Percentiles rank a stretch among this genome's conserved stretches.
phyloP scores from a whole-genome alignment of 2,797 vertebrate species.

The Thunnus albacares region DNA sequence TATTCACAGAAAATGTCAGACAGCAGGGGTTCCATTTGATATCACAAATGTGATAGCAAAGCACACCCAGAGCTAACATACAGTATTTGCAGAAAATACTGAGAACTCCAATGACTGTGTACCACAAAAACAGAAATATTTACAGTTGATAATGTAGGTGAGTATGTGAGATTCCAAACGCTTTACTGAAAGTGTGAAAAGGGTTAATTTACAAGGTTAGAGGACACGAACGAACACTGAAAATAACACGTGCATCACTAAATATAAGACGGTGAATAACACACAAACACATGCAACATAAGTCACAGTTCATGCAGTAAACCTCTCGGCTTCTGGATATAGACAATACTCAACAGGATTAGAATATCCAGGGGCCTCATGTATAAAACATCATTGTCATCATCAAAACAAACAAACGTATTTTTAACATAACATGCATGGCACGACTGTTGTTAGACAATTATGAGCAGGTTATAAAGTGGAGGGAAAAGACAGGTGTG shows the following conservation, averaged over 20 bases:
- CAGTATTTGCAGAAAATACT: constrained; percentile 12
- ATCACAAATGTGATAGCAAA: constrained; percentile 29
- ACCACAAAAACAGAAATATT: constrained; percentile 26
- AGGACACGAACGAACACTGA: background rate
- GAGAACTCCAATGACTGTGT: background rate
- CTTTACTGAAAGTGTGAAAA: constrained; percentile 11
- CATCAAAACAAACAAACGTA: background rate
- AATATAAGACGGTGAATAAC: background rate
- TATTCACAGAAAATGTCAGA: constrained; percentile 7
- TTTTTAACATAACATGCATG: constrained; percentile 4
- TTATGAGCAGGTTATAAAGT: background rate
- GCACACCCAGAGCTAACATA: constrained; percentile 6
- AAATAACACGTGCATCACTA: background rate
- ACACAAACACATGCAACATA: constrained; percentile 29
- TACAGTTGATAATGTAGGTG: background rate
- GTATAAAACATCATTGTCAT: constrained; percentile 26
- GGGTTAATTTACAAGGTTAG: constrained; percentile 29
- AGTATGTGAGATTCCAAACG: constrained; percentile 15
- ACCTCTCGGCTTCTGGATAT: background rate
- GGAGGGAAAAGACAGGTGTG: background rate
- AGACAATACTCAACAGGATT: background rate
- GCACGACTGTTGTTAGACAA: background rate
- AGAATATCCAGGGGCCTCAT: background rate
- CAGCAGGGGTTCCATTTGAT: background rate
- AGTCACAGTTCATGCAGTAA: constrained; percentile 18